Percentiles rank a stretch among this genome's conserved stretches.
Conservation (phyloP, 2,888 invertebrate species). For the Notocelia uddmanniana region DNA sequence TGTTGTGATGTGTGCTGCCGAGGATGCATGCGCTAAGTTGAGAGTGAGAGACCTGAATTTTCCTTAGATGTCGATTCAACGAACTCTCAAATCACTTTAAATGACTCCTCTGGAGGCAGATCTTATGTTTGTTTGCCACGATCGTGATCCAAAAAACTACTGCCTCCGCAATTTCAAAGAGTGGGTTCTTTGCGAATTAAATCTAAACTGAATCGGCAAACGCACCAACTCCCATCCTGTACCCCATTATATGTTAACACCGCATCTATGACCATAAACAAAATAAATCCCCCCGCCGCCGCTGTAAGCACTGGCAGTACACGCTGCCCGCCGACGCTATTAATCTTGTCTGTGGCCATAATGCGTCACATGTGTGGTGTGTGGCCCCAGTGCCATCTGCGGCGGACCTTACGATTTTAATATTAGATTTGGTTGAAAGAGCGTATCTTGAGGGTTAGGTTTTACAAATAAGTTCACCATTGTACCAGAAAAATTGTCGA, state of each 20-base stretch:
- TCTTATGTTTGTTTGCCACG: too few species aligned
- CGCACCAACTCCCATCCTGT: conserved; percentile 8
- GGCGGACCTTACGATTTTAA: conserved; percentile 20
- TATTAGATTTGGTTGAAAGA: not conserved
- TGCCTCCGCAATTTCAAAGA: too few species aligned
- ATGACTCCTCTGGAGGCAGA: too few species aligned
- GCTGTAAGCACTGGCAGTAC: conserved; percentile 62
- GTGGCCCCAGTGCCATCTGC: conserved; percentile 56
- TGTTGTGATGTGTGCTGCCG: too few species aligned
- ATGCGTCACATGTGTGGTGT: conserved; percentile 63
- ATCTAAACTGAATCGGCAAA: not conserved
- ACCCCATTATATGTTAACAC: conserved; percentile 41
- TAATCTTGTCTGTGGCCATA: conserved; percentile 66
- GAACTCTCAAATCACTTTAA: too few species aligned
- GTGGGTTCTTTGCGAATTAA: not conserved
- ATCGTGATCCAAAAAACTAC: too few species aligned
- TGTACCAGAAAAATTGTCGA: too few species aligned
- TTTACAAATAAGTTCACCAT: too few species aligned
- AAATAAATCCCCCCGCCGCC: conserved; percentile 64
- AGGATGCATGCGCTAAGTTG: too few species aligned
- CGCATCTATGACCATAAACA: conserved; percentile 64
- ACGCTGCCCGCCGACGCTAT: conserved; percentile 57
- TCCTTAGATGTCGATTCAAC: too few species aligned
- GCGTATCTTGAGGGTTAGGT: not conserved
- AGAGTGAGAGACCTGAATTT: too few species aligned